Evolutionary conservation across 2,797 vertebrate species (phyloP).

Genomic region (Stomatorhinus walkeri): DNA sequence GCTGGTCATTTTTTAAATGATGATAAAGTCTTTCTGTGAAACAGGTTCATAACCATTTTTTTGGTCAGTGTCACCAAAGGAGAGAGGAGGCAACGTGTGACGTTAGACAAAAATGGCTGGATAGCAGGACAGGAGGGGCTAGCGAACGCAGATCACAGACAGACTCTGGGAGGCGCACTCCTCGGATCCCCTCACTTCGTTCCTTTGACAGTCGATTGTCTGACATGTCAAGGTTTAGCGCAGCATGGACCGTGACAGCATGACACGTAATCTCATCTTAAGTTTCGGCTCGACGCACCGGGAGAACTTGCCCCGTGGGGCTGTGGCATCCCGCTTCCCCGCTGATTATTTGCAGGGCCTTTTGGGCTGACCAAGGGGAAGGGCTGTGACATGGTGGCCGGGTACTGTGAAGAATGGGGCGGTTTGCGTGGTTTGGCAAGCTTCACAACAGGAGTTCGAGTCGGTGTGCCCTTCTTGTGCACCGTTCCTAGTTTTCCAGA

Average conservation of each 20-base stretch:
- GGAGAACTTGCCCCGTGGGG: constrained; percentile 63
- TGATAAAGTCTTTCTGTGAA: not conserved
- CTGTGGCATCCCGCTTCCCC: constrained; percentile 58
- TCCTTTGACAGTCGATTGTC: constrained; percentile 51
- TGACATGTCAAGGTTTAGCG: constrained; percentile 55
- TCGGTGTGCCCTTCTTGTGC: not conserved
- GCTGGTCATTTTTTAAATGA: not conserved
- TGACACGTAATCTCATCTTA: constrained; percentile 69
- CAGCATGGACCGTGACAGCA: constrained; percentile 65
- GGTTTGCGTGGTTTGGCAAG: not conserved
- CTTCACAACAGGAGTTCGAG: not conserved
- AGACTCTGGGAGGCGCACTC: not conserved
- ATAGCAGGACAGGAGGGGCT: not conserved
- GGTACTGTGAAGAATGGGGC: constrained; percentile 23
- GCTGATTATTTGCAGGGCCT: constrained; percentile 54
- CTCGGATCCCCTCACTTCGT: constrained; percentile 21
- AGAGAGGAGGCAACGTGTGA: not conserved
- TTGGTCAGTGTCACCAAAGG: not conserved
- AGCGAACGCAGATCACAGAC: not conserved
- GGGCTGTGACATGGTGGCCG: constrained; percentile 41
- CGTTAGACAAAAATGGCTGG: not conserved
- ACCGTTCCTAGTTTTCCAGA: not conserved
- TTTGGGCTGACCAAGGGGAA: constrained; percentile 42
- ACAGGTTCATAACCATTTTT: not conserved
- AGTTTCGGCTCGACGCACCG: constrained; percentile 65